A percentile compares a stretch with the other conserved stretches of the same genome.
These are phyloP conservation scores for Lophotriccus pileatus DNA, from an alignment of 2,797 vertebrate genomes.

Conservation along the genomic window DNA sequence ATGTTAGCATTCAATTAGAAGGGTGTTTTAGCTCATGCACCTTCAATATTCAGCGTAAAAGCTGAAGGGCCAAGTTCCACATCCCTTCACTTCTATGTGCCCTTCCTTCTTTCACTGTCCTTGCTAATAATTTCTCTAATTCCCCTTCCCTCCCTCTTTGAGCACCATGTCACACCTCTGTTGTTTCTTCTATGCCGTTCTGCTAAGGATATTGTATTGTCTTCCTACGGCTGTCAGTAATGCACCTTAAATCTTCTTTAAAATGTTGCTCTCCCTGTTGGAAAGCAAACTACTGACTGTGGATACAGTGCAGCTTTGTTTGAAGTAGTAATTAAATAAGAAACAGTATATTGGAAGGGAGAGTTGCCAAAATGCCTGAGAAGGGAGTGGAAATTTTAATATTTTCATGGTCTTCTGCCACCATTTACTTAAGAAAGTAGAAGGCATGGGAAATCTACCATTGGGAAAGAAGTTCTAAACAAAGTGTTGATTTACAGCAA, in stretches of 20 bases:
- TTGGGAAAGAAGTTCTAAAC: background rate
- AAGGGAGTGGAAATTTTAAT: slow-evolving; percentile 7
- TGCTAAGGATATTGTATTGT: background rate
- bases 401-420: background rate
- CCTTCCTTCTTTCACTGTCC: background rate
- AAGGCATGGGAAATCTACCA: background rate
- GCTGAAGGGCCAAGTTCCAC: background rate
- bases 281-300: background rate
- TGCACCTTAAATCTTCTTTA: background rate
- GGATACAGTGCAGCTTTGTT: background rate
- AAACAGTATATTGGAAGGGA: background rate
- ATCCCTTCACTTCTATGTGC: background rate
- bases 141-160: background rate
- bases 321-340: slow-evolving; percentile 36
- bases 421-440: background rate
- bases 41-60: background rate
- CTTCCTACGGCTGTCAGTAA: background rate
- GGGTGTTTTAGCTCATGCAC: background rate
- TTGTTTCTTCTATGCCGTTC: background rate
- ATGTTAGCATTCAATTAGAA: background rate
- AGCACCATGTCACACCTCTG: background rate
- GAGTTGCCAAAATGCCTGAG: background rate
- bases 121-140: background rate
- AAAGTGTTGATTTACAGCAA: background rate
- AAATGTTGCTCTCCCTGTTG: background rate